Evolutionary conservation across 2,797 vertebrate genomes (phyloP), one percentile per base, ranked within the genome.

Genomic region (Sebastes taczanowskii): DNA sequence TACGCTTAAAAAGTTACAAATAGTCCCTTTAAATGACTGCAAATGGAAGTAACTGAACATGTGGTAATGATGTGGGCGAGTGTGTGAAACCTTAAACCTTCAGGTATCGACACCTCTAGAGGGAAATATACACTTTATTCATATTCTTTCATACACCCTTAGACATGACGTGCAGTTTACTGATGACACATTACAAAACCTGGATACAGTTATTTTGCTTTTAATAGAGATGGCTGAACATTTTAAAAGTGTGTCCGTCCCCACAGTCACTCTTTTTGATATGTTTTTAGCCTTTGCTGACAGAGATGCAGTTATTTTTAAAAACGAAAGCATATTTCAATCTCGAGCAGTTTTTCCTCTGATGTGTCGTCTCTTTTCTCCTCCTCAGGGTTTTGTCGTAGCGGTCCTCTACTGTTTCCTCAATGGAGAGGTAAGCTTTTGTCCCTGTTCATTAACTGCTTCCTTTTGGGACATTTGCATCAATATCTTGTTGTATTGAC

Each of bases 331-430:
- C n/a, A 59, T 11, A 8, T 66, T 58, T 35, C 7, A 22, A n/a
- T 62, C 25, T 77, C 2, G 53, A 46, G 27, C 22, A 74, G 46
- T 25, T 72, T 32, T 58, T 38, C 63, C 2, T 71, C 18, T 56
- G 2, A 5, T 59, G 46, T 69, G 1, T 53, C 55, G 14, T 78
- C 53, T 49, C 14, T 23, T 11, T 63, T 53, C 30, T 82, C 58
- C 61, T 84, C 49, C 64, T n/a, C 82, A 99, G 98, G 98, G 98
- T 14, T 99, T 99, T 84, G 98, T 99, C 84, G 98, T 99, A 25
- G 98, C 98, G 25, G 97, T 99, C 63, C 97, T 99, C 74, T 99
- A 99, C 93, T 99, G 98, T 90, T 99, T 99, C 94, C 95, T 99
- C 87, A 99, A 99, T 32, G 98, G 98, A 88, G 98, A 99, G 97